Base-by-base conservation (phyloP, 2,888 invertebrate species). In the Cryptus armator region DNA sequence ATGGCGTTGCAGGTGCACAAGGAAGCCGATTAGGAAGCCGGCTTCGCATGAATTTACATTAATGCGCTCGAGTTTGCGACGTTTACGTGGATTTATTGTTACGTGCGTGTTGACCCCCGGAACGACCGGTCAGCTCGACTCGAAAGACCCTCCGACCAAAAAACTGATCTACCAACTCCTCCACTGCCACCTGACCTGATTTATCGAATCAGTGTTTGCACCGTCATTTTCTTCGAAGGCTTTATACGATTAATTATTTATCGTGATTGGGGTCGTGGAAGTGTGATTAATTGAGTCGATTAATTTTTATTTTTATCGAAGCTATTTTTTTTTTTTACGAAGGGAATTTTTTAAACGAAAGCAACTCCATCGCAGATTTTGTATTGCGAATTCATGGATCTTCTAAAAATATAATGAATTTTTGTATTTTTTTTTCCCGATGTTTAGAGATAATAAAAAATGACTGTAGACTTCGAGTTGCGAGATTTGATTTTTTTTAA, bases 1-100 rank as follows among this genome's bases (percentile, higher is more conserved):
- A 94, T 94, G 93, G 93, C 89, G 89, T 84, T 90, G 93, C 93
- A 94, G 93, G 93, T 94, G 93, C 90, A 92, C 91, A 71, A 85
- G 87, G 77, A 88, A 90, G 90, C 89, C 92, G 93, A 93, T 93
- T 93, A 91, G 91, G 90, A 89, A 89, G 87, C 86, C 86, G 87
- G 86, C 86, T 89, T 90, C 88, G 90, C 90, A 92, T 91, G 93
- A 92, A 93, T 93, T 93, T 92, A 92, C 93, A 93, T 93, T 92
- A 92, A 92, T 91, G 88, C 89, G 82, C 86, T 68, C 86, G 87
- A 89, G 90, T 91, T 92, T 91, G 90, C 90, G 90, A 89, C 92
- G 88, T 92, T 92, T 89, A 89, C 90, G 88, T 82, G 90, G 93
- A 93, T 92, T 93, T 93, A 93, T 93, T 91, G 90, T 91, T 88